Evolutionary conservation across 1,140 invertebrate genomes (phyloP), one percentile per base, ranked within the genome.

Genomic region (Caenorhabditis tropicalis): DNA sequence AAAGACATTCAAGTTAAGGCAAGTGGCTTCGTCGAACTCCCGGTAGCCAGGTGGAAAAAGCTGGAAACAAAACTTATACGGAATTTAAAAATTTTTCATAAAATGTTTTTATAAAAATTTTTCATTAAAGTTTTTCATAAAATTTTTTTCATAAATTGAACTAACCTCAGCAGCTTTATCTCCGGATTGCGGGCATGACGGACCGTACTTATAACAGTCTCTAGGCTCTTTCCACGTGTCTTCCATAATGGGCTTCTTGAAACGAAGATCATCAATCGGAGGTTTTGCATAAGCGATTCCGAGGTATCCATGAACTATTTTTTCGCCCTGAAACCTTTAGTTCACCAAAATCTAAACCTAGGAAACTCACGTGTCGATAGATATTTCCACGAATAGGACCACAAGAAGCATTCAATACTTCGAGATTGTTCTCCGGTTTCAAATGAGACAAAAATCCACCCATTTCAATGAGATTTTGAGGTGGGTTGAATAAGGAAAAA

Each of bases 1-100:
- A 91, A 93, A 93, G 0, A 98, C 95, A 91, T 96, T 98, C 60
- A 98, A 93, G 91, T 97, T 97, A n/a, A 98, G 94, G 91, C 97
- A 98, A 92, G 98, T 96, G 93, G 98, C 97, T 36, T 65, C 58
- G 3, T 15, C 29, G n/a, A 33, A 19, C 15, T 65, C 58, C 4
- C 58, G 58, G 7, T 36, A 36, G 3, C 58, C 58, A 31, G 58
- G 58, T 0, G 58, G 58, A 16, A 65, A n/a, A 19, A 65, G 58
- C 58, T 65, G 16, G 10, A 65, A 65, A 65, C n/a, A n/a, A n/a
- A n/a, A n/a, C n/a, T n/a, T n/a, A n/a, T n/a, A n/a, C n/a, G n/a
- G n/a, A n/a, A n/a, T n/a, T n/a, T n/a, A n/a, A n/a, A n/a, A n/a
- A n/a, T n/a, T n/a, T n/a, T n/a, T n/a, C n/a, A n/a, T n/a, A n/a